A percentile compares a stretch with the other conserved stretches of the same genome.
Evolutionary conservation across 2,797 vertebrate genomes (phyloP).

Genomic region (Scarus forsteni): DNA sequence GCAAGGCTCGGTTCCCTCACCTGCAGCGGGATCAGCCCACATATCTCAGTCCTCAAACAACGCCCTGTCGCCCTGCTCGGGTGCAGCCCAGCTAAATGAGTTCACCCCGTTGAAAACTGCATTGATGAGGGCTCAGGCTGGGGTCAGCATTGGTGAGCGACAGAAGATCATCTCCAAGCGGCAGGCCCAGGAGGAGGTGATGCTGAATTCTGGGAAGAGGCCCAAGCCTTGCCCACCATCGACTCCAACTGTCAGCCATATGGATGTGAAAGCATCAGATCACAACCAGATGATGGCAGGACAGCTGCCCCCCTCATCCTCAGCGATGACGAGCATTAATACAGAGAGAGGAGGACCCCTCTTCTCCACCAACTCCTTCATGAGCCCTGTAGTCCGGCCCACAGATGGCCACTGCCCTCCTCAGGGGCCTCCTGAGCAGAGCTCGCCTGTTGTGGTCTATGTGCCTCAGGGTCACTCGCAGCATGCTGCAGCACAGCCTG

Average conservation of each 20-base stretch:
- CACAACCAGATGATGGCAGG: conserved; percentile 89
- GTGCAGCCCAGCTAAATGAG: conserved; percentile 85
- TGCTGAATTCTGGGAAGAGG: conserved; percentile 90
- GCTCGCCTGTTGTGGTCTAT: conserved; percentile 87
- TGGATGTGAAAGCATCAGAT: conserved; percentile 90
- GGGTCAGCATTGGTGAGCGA: conserved; percentile 83
- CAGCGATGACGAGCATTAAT: conserved; percentile 86
- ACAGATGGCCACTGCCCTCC: conserved; percentile 89
- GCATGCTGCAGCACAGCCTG: conserved; percentile 85
- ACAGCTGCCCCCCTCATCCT: conserved; percentile 88
- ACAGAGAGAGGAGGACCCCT: conserved; percentile 86
- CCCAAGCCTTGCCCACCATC: conserved; percentile 89
- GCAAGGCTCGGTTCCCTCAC: conserved; percentile 79
- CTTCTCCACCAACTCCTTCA: conserved; percentile 91
- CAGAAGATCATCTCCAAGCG: conserved; percentile 94
- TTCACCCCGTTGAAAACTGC: conserved; percentile 90
- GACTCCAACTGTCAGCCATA: conserved; percentile 77
- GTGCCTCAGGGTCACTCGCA: conserved; percentile 88
- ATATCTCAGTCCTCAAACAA: conserved; percentile 86
- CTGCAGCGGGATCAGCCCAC: conserved; percentile 78
- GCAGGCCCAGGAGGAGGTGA: conserved; percentile 90
- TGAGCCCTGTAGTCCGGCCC: conserved; percentile 85
- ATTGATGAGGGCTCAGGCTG: conserved; percentile 84
- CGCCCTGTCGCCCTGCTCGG: conserved; percentile 85
- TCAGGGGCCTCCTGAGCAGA: conserved; percentile 89